Conservation (phyloP, 1,140 invertebrate species). For the Zaprionus kolodkinae region DNA sequence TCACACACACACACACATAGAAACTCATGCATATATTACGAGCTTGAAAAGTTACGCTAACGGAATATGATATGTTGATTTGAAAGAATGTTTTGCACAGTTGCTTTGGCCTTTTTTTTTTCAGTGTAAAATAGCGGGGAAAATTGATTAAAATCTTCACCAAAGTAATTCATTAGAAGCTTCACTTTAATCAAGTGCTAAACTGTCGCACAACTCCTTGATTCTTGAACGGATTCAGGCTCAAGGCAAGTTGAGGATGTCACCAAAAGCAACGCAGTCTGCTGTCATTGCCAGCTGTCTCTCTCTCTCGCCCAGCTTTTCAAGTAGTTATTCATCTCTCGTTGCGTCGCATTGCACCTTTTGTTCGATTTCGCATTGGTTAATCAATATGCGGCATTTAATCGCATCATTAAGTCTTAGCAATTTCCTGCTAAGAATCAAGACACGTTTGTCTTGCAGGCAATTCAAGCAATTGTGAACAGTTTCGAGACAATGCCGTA, state of each 20-base stretch:
- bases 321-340: constrained; percentile 50
- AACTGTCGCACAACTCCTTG: not conserved
- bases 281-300: not conserved
- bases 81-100: constrained; percentile 13
- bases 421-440: constrained; percentile 3
- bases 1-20: constrained; percentile 6
- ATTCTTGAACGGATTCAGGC: constrained; percentile 4
- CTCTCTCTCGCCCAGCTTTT: not conserved
- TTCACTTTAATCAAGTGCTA: constrained; percentile 15
- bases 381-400: constrained; percentile 41
- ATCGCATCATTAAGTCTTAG: constrained; percentile 18
- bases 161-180: constrained; percentile 20
- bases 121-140: not conserved
- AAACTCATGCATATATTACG: constrained; percentile 38
- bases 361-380: constrained; percentile 34
- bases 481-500: not conserved
- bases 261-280: not conserved
- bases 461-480: not conserved
- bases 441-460: not conserved
- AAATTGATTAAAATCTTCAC: constrained; percentile 16
- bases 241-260: not conserved
- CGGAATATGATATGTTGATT: constrained; percentile 20
- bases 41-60: constrained; percentile 23
- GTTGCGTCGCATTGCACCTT: constrained; percentile 28
- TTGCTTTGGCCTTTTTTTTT: constrained; percentile 14